Conservation (phyloP, 2,113 vertebrate genomes). For the Mesembrinibis cayennensis region DNA sequence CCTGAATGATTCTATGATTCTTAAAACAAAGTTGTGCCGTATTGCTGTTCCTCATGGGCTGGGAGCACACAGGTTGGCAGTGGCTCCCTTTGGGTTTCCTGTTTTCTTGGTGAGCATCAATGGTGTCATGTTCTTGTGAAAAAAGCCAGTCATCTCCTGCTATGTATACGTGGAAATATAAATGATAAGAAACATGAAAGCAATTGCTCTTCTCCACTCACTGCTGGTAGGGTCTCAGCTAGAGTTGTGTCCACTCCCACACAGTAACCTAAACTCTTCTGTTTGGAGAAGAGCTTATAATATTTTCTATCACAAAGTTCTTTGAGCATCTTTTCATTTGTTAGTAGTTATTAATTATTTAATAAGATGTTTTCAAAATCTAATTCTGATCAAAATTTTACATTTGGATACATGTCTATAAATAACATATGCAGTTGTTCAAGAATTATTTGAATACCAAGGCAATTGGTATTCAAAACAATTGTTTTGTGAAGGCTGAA, state of each 20-base stretch:
- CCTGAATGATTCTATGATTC: too few relatives aligned
- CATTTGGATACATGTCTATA: neutral
- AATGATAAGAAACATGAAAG: neutral
- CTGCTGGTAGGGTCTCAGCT: neutral
- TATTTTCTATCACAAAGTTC: neutral
- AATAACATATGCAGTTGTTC: neutral
- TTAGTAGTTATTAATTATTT: neutral
- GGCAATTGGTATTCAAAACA: neutral
- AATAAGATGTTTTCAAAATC: neutral
- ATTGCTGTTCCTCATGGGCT: neutral
- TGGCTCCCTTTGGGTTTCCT: neutral
- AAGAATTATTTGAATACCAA: neutral
- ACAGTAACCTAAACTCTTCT: neutral
- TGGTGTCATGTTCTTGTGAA: neutral
- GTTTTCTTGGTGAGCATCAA: neutral
- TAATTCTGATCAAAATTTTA: neutral
- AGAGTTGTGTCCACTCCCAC: neutral
- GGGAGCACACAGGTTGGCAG: neutral
- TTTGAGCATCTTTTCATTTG: neutral
- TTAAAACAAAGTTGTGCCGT: neutral
- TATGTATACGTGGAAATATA: neutral
- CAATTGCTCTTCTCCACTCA: neutral
- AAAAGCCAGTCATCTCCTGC: neutral
- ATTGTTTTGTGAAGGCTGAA: neutral
- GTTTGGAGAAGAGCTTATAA: neutral